Percentiles rank a stretch among this genome's conserved stretches.
phyloP scores from a whole-genome alignment of 2,113 vertebrate species.

The Numida meleagris region DNA sequence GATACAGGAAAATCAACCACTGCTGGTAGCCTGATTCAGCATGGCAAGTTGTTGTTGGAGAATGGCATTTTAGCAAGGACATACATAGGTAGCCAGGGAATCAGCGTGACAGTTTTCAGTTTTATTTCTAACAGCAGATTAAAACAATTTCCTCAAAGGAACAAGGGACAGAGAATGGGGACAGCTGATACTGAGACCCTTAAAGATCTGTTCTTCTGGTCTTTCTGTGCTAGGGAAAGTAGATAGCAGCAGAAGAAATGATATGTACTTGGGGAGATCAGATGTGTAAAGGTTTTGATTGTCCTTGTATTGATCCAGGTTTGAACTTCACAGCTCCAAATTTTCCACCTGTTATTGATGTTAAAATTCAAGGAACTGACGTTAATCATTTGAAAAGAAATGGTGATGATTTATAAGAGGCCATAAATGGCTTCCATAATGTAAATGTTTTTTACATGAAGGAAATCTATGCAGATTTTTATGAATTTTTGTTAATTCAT shows the following conservation, averaged over 20 bases:
- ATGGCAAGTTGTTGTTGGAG: neutral
- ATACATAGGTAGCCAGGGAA: neutral
- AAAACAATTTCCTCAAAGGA: neutral
- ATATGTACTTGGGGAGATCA: neutral
- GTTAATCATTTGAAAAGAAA: conserved; percentile 53
- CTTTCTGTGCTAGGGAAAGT: neutral
- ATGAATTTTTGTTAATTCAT: conserved; percentile 74
- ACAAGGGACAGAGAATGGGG: neutral
- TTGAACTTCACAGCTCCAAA: conserved; percentile 22
- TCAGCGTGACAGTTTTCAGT: neutral
- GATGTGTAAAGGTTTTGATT: neutral
- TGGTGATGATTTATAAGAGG: conserved; percentile 62
- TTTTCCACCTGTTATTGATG: conserved; percentile 41
- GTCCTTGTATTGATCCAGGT: neutral
- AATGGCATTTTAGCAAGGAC: neutral
- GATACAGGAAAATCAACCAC: neutral
- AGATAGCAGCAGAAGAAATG: neutral
- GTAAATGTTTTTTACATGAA: conserved; percentile 68
- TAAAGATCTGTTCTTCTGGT: neutral
- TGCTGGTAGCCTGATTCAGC: neutral
- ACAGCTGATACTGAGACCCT: neutral
- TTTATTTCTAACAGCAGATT: neutral
- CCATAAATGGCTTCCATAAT: conserved; percentile 54
- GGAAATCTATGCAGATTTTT: conserved; percentile 64
- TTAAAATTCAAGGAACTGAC: conserved; percentile 48